Evolutionary conservation across 1,140 invertebrate genomes (phyloP).

Genomic region (Eriosoma lanigerum): DNA sequence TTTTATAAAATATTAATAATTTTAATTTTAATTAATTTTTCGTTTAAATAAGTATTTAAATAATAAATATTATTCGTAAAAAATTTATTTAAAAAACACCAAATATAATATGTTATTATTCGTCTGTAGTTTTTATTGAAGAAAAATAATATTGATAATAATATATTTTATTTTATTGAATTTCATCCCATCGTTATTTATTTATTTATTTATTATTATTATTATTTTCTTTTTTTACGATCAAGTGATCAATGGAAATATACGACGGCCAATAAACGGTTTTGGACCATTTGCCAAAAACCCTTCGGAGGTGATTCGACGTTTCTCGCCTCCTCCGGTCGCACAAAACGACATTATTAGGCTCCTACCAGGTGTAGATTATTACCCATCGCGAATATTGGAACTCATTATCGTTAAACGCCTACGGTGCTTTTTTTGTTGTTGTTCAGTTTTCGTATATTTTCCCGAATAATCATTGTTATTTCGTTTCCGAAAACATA

Average conservation of each 20-base stretch:
- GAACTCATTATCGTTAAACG: slow-evolving; percentile 45
- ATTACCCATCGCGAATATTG: slow-evolving; percentile 34
- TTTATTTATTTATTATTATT: not conserved
- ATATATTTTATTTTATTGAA: not conserved
- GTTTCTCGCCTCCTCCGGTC: not conserved
- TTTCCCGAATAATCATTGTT: slow-evolving; percentile 11
- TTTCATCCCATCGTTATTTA: not conserved
- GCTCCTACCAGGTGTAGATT: slow-evolving; percentile 31
- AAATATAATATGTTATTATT: too few species aligned
- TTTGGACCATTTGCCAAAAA: slow-evolving; percentile 45
- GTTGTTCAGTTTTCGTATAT: not conserved
- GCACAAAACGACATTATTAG: slow-evolving; percentile 33
- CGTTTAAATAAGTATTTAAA: too few species aligned
- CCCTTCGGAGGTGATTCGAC: not conserved
- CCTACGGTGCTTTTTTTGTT: slow-evolving; percentile 8
- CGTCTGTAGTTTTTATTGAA: too few species aligned
- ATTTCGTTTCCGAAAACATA: slow-evolving; percentile 26
- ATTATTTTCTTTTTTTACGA: slow-evolving; percentile 28
- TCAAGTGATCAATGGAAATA: slow-evolving; percentile 25
- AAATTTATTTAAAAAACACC: too few species aligned
- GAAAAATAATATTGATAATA: too few species aligned
- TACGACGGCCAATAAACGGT: slow-evolving; percentile 36
- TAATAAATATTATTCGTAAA: too few species aligned
- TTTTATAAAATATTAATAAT: too few species aligned
- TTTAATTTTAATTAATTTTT: too few species aligned